phyloP scores from a whole-genome alignment of 2,113 vertebrate genomes.

The Prietella phreatophila region DNA sequence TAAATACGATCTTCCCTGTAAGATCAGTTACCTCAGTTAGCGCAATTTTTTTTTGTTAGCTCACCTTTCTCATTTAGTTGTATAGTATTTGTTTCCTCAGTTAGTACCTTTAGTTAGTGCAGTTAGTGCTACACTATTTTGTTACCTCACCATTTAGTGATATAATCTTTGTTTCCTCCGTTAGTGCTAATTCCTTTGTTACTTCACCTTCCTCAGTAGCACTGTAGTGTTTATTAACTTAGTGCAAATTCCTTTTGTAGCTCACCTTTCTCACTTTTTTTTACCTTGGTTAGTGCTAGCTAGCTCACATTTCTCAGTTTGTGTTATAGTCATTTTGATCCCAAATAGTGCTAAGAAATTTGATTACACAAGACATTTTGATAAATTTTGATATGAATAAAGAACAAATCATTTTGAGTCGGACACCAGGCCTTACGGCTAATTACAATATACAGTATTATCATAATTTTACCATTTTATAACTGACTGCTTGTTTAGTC shows the following conservation, averaged over 20 bases:
- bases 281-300: background rate
- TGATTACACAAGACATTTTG: background rate
- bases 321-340: background rate
- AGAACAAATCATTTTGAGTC: background rate
- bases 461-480: background rate
- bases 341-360: background rate
- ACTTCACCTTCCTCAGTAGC: background rate
- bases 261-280: background rate
- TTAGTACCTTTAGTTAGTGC: background rate
- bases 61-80: background rate
- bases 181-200: background rate
- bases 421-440: background rate
- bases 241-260: background rate
- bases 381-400: background rate
- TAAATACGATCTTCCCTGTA: too few relatives aligned
- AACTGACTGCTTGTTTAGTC: background rate
- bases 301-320: background rate
- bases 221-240: background rate
- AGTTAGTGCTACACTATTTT: background rate
- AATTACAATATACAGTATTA: background rate
- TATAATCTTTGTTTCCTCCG: background rate
- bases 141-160: background rate
- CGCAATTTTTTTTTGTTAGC: background rate
- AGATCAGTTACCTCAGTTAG: background rate
- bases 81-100: background rate